Base-by-base conservation (phyloP, 2,113 vertebrate genomes). In the Toxotes chatareus region DNA sequence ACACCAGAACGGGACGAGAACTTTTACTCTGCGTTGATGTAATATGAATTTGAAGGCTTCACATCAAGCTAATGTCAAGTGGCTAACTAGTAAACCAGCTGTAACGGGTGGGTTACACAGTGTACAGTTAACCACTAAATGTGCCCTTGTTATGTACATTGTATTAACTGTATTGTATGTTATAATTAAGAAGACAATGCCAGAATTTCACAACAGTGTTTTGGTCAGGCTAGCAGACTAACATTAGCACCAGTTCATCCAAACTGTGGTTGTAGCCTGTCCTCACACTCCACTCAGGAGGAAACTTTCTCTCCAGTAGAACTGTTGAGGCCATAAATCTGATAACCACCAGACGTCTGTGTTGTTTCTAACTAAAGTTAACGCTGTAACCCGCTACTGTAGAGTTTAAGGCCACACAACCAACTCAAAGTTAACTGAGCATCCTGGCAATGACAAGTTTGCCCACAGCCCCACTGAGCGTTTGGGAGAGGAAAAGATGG, bases 401-500 rank as follows among this genome's bases (percentile, higher is more conserved):
- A 0, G 51, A 83, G 40, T 80, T 83, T 83, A 80, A 85, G 86
- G 91, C 88, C 90, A 91, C 73, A 36, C 60, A 34, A 14, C 40
- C 69, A 69, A 91, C 77, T 84, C 80, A 87, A 93, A 91, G 88
- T 92, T 92, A 82, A 86, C 86, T 44, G 86, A 89, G 91, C 93
- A 93, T 93, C 93, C 86, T 87, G 70, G 71, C 87, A 82, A 88
- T 90, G 91, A 88, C 91, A 94, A 94, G 89, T 94, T 94, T 90
- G 62, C 83, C 73, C 56, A 21, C 57, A 81, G 79, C 64, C 76
- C 56, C 80, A 88, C 68, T 86, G 71, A 12, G 65, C 61, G 69
- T 49, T 14, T 13, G 23, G 62, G 32, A 38, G 55, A 66, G 73
- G 68, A 70, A 62, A 69, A 81, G 78, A 89, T 86, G 76, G 73